Evolutionary conservation across 2,113 vertebrate genomes (phyloP).

Genomic region (Polyodon spathula): DNA sequence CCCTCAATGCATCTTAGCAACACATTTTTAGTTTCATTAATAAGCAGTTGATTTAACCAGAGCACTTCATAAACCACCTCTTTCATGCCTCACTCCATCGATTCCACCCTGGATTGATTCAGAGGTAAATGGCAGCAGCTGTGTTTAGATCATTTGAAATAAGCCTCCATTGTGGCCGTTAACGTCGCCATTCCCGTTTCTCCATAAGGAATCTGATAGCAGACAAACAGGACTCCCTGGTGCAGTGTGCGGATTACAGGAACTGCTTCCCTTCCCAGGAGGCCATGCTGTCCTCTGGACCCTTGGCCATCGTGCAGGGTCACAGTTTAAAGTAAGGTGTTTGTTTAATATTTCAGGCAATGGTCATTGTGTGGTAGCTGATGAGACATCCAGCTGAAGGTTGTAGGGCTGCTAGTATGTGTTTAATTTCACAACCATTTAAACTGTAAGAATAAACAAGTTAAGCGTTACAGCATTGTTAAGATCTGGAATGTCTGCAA

Average conservation of each 20-base stretch:
- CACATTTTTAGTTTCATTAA: too few species aligned
- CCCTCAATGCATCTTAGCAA: too few species aligned
- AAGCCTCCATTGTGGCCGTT: too few species aligned
- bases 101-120: too few species aligned
- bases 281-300: slow-evolving; percentile 76
- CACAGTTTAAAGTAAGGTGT: slow-evolving; percentile 75
- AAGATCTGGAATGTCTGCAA: too few species aligned
- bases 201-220: slow-evolving; percentile 82
- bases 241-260: slow-evolving; percentile 91
- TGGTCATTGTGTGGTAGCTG: not conserved
- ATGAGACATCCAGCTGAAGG: not conserved
- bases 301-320: slow-evolving; percentile 87
- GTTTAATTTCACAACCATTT: not conserved
- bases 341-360: not conserved
- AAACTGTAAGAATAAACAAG: not conserved
- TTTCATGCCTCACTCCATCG: too few species aligned
- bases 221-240: slow-evolving; percentile 85
- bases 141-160: too few species aligned
- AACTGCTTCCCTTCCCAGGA: slow-evolving; percentile 81
- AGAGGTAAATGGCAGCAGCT: too few species aligned
- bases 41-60: too few species aligned
- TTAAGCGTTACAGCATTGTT: too few species aligned
- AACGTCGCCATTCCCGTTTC: too few species aligned
- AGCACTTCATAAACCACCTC: too few species aligned
- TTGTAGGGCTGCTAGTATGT: not conserved